These are phyloP conservation scores for Deroptyus accipitrinus DNA, from an alignment of 2,113 vertebrate genomes.

Conservation along the genomic window DNA sequence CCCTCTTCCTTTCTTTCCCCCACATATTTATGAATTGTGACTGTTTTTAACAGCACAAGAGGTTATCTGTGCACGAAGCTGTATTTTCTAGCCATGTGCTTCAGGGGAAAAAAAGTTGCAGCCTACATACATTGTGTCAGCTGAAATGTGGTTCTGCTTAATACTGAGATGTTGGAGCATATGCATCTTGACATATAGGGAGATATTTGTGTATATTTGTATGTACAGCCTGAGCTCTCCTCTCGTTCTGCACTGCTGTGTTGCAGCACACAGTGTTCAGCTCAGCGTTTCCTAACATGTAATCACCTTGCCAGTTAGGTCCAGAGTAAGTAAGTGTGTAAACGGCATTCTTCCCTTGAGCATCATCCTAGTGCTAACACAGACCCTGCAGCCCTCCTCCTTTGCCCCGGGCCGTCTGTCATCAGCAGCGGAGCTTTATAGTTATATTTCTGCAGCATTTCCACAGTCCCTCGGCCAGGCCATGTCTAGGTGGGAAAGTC, in stretches of 20 bases:
- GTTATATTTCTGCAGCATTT: neutral
- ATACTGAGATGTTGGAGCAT: neutral
- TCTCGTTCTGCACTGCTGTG: neutral
- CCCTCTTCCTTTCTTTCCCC: neutral
- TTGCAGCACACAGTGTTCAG: neutral
- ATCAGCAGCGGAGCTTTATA: accelerated
- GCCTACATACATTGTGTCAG: neutral
- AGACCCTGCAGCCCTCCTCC: neutral
- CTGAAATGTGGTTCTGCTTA: neutral
- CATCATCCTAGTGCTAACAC: neutral
- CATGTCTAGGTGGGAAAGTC: neutral
- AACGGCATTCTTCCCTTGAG: neutral
- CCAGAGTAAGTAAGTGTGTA: neutral
- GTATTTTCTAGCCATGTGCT: neutral
- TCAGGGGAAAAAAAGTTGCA: neutral
- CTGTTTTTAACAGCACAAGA: neutral
- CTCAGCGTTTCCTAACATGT: neutral
- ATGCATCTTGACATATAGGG: accelerated
- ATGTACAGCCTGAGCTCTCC: neutral
- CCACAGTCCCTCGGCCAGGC: neutral
- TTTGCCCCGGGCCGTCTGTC: neutral
- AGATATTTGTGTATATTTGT: neutral
- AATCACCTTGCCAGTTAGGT: neutral
- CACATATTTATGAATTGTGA: neutral
- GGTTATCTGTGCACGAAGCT: neutral